phyloP scores from a whole-genome alignment of 2,888 invertebrate genomes.

The Formica aserva region DNA sequence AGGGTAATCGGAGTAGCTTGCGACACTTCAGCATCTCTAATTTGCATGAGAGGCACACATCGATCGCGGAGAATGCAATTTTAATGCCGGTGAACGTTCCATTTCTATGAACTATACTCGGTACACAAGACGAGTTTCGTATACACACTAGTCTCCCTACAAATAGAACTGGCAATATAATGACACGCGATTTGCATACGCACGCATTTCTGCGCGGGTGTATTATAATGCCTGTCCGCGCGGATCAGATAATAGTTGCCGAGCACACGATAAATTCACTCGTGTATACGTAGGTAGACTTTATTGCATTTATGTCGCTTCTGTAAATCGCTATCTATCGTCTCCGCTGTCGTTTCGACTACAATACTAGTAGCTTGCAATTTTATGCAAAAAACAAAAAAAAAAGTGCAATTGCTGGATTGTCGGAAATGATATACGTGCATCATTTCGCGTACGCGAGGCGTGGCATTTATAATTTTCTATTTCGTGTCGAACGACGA shows the following conservation, averaged over 20 bases:
- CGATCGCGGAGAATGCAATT: slow-evolving; percentile 18
- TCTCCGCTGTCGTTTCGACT: not conserved
- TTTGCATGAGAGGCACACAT: not conserved
- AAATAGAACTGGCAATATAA: slow-evolving; percentile 8
- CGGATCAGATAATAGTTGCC: slow-evolving; percentile 13
- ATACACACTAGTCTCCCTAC: not conserved
- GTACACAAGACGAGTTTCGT: not conserved
- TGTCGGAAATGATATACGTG: not conserved
- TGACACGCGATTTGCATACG: slow-evolving; percentile 9
- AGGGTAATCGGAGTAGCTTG: slow-evolving; percentile 29
- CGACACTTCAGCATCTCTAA: slow-evolving; percentile 39
- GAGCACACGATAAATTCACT: not conserved
- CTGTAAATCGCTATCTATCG: not conserved
- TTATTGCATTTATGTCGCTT: slow-evolving; percentile 6
- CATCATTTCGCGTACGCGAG: not conserved
- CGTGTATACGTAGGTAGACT: not conserved
- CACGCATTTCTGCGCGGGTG: not conserved
- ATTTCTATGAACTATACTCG: not conserved
- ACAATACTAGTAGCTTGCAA: not conserved
- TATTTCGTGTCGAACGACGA: not conserved
- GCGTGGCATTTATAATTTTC: not conserved
- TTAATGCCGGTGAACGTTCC: not conserved
- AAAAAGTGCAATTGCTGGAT: not conserved
- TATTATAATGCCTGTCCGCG: not conserved
- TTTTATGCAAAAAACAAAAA: not conserved